Percentiles rank a stretch among this genome's conserved stretches.
Evolutionary conservation across 2,113 vertebrate genomes (phyloP).

Genomic region (Burhinus bistriatus): DNA sequence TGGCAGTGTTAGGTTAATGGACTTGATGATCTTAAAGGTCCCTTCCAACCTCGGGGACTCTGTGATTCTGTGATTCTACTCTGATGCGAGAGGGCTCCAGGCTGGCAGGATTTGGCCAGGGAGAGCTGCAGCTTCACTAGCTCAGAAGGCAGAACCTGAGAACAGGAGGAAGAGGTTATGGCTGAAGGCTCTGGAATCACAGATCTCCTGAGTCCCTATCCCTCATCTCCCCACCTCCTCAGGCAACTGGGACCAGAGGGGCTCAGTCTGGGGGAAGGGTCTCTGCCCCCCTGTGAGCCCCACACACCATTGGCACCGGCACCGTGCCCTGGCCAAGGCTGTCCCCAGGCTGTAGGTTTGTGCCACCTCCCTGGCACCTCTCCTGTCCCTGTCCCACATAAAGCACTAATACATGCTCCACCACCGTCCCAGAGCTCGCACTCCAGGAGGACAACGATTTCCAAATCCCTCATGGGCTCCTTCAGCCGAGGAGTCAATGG

Average conservation of each 20-base stretch:
- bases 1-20: too few relatives aligned
- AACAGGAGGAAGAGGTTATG: neutral
- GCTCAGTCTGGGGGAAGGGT: neutral
- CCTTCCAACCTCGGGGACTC: too few relatives aligned
- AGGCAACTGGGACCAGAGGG: neutral
- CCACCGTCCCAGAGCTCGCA: accelerated
- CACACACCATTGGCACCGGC: neutral
- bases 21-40: too few relatives aligned
- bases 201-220: neutral
- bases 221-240: neutral
- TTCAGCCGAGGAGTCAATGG: neutral
- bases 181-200: neutral
- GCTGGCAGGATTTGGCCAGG: neutral
- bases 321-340: neutral
- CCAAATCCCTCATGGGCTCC: neutral
- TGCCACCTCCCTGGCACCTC: neutral
- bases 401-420: neutral
- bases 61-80: too few relatives aligned
- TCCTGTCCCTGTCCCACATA: neutral
- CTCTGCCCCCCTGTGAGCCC: neutral
- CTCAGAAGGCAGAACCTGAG: neutral
- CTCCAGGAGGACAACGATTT: too few relatives aligned
- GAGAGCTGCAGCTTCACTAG: neutral
- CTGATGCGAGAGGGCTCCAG: neutral
- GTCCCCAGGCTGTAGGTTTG: neutral